Percentiles rank a stretch among this genome's conserved stretches.
phyloP scores from a whole-genome alignment of 2,797 vertebrate species.

The Dermochelys coriacea region DNA sequence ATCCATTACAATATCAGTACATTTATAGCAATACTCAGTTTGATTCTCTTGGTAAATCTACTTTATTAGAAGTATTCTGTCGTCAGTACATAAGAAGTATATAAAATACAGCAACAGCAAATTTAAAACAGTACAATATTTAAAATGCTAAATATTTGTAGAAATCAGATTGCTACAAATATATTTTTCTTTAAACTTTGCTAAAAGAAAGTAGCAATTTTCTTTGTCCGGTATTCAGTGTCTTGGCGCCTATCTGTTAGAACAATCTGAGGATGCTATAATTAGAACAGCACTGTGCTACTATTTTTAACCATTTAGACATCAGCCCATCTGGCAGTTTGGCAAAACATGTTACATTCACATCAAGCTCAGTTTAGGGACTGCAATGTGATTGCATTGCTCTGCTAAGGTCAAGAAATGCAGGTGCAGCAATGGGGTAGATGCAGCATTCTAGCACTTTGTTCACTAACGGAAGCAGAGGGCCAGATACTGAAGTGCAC shows the following conservation, averaged over 20 bases:
- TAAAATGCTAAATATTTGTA: neutral
- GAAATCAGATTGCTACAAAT: neutral
- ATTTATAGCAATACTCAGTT: neutral
- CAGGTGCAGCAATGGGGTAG: neutral
- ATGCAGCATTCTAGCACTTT: neutral
- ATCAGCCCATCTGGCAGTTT: conserved; percentile 2
- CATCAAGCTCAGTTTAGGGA: neutral
- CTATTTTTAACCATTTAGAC: conserved; percentile 60
- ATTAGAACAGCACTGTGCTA: conserved; percentile 53
- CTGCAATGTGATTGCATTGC: neutral
- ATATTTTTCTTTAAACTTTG: neutral
- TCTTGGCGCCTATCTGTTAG: neutral
- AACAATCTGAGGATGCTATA: conserved; percentile 34
- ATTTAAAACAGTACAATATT: neutral
- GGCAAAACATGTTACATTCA: neutral
- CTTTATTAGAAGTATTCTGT: neutral
- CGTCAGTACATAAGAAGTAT: neutral
- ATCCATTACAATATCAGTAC: neutral
- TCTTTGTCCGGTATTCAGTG: neutral
- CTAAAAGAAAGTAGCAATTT: conserved; percentile 6
- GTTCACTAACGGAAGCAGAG: neutral
- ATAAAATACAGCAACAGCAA: neutral
- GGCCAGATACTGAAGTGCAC: neutral
- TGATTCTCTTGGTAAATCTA: neutral
- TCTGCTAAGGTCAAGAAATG: neutral